phyloP scores from a whole-genome alignment of 1,140 invertebrate species.

The Drosophila miranda region DNA sequence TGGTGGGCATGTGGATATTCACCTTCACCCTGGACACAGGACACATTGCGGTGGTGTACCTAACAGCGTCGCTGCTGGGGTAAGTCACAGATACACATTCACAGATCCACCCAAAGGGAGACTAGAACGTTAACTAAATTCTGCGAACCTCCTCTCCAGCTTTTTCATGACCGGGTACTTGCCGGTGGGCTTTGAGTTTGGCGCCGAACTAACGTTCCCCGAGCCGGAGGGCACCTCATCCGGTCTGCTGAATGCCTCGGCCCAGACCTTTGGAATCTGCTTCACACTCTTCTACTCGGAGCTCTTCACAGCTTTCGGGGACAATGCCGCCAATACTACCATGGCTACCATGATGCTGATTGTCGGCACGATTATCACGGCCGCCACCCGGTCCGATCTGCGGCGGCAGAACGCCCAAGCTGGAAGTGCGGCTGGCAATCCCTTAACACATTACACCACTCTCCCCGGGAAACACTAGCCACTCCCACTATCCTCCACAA shows the following conservation, averaged over 20 bases:
- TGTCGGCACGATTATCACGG: slow-evolving; percentile 87
- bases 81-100: slow-evolving; percentile 82
- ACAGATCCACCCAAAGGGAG: too few species aligned
- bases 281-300: slow-evolving; percentile 88
- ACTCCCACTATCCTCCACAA: background rate
- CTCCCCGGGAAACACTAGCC: background rate
- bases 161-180: slow-evolving; percentile 98
- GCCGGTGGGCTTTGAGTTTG: slow-evolving; percentile 97
- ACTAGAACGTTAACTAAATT: background rate
- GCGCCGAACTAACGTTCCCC: slow-evolving; percentile 95
- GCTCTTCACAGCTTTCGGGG: slow-evolving; percentile 83
- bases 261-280: slow-evolving; percentile 91
- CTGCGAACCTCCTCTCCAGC: slow-evolving; percentile 82
- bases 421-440: slow-evolving; percentile 32
- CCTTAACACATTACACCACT: slow-evolving; percentile 24
- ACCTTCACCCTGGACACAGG: slow-evolving; percentile 89
- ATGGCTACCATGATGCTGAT: slow-evolving; percentile 86
- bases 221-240: slow-evolving; percentile 95
- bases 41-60: slow-evolving; percentile 89
- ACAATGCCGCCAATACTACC: slow-evolving; percentile 87
- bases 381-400: slow-evolving; percentile 89
- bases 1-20: slow-evolving; percentile 92
- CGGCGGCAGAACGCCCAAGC: slow-evolving; percentile 87
- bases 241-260: slow-evolving; percentile 92
- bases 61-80: slow-evolving; percentile 90